These are phyloP conservation scores for Apamea crenata DNA, from an alignment of 2,888 invertebrate genomes.

Conservation along the genomic window DNA sequence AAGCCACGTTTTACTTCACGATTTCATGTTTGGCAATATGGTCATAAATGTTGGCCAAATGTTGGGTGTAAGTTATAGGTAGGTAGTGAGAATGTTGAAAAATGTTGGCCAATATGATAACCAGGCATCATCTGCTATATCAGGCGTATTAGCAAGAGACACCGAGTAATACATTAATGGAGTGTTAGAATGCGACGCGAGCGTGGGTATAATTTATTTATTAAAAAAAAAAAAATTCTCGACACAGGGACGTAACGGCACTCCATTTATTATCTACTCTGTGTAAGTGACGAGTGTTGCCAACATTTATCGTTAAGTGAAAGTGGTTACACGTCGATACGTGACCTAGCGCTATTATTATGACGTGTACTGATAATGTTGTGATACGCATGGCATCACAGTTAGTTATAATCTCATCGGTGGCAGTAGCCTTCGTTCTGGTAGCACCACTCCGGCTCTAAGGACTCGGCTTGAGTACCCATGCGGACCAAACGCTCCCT, in stretches of 20 bases:
- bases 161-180: conserved; percentile 4
- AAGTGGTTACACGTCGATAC: conserved; percentile 23
- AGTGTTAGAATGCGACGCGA: conserved; percentile 5
- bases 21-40: conserved; percentile 29
- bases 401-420: conserved; percentile 37
- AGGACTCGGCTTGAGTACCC: conserved; percentile 93
- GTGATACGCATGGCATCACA: conserved; percentile 2
- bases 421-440: conserved; percentile 94
- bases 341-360: conserved; percentile 48
- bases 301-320: conserved; percentile 23
- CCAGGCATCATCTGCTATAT: not conserved
- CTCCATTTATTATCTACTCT: conserved; percentile 13
- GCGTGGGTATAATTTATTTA: not conserved
- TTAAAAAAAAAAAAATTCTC: not conserved
- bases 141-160: not conserved
- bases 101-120: conserved; percentile 12
- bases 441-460: conserved; percentile 96
- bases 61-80: not conserved
- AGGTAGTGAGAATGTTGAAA: not conserved
- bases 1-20: conserved; percentile 52
- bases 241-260: not conserved
- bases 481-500: conserved; percentile 93
- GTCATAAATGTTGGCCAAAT: conserved; percentile 7
- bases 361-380: conserved; percentile 26
- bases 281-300: conserved; percentile 5